Percentiles rank a stretch among this genome's conserved stretches.
These are phyloP conservation scores for Campoletis sonorensis DNA, from an alignment of 1,140 invertebrate genomes.

Conservation along the genomic window DNA sequence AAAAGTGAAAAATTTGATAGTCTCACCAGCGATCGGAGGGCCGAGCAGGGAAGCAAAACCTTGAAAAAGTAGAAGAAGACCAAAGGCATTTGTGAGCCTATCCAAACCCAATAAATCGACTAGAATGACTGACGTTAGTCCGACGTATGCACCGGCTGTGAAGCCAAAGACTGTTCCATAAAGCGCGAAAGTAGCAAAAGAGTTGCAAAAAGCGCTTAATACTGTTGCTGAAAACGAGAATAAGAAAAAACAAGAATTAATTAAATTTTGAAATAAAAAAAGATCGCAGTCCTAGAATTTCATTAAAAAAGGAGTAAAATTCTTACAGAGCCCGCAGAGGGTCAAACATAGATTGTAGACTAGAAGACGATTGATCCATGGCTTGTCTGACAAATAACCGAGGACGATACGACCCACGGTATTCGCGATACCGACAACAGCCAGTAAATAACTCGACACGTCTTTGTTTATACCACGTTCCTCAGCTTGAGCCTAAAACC, in stretches of 20 bases:
- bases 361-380: slow-evolving; percentile 90
- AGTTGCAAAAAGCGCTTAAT: slow-evolving; percentile 83
- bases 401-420: slow-evolving; percentile 91
- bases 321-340: slow-evolving; percentile 88
- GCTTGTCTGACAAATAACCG: slow-evolving; percentile 91
- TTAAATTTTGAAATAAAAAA: background rate
- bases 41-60: slow-evolving; percentile 93
- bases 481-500: slow-evolving; percentile 79
- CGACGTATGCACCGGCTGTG: slow-evolving; percentile 94
- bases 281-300: background rate
- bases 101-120: slow-evolving; percentile 92
- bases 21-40: slow-evolving; percentile 90
- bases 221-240: slow-evolving; percentile 84
- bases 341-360: slow-evolving; percentile 93
- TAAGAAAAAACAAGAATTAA: slow-evolving; percentile 59
- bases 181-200: slow-evolving; percentile 83
- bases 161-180: slow-evolving; percentile 91
- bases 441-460: slow-evolving; percentile 82
- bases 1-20: slow-evolving; percentile 12
- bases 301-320: slow-evolving; percentile 42
- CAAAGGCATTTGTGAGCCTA: slow-evolving; percentile 94
- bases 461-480: slow-evolving; percentile 78
- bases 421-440: slow-evolving; percentile 91
- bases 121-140: slow-evolving; percentile 92
- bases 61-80: slow-evolving; percentile 93